These are phyloP conservation scores for Neopelma chrysocephalum DNA, from an alignment of 2,797 vertebrate species.

Conservation along the genomic window DNA sequence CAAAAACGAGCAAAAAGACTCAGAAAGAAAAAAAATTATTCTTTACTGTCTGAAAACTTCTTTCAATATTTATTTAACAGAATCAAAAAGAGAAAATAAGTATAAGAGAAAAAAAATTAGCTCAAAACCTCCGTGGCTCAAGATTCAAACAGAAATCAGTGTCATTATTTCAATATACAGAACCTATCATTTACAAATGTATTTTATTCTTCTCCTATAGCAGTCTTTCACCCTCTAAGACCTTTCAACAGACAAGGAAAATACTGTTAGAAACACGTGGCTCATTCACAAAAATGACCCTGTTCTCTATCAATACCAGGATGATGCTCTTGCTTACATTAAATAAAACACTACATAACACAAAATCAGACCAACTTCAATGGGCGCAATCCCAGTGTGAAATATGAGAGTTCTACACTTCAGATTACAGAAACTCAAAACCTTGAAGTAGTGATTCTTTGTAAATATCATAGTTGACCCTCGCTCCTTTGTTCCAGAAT, in stretches of 20 bases:
- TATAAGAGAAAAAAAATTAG: background rate
- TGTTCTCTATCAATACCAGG: background rate
- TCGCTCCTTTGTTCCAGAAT: background rate
- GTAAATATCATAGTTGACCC: background rate
- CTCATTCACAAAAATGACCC: background rate
- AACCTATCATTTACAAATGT: background rate
- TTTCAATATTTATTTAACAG: background rate
- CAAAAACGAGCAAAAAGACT: background rate
- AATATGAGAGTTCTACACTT: background rate
- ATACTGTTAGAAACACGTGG: background rate
- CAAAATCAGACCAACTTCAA: background rate
- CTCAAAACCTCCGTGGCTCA: background rate
- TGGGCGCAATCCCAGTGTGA: background rate
- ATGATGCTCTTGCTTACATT: background rate
- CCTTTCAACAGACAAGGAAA: background rate
- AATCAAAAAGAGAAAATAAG: background rate
- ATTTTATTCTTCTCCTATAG: background rate
- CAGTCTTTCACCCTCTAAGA: background rate
- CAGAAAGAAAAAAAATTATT: background rate
- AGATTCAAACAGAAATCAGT: background rate
- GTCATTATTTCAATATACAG: background rate
- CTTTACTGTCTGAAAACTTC: background rate
- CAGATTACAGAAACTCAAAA: background rate
- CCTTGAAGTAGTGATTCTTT: rapidly evolving
- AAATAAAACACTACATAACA: background rate